These are phyloP conservation scores for Amphiduros pacificus DNA, from an alignment of 2,888 invertebrate species.

Conservation along the genomic window DNA sequence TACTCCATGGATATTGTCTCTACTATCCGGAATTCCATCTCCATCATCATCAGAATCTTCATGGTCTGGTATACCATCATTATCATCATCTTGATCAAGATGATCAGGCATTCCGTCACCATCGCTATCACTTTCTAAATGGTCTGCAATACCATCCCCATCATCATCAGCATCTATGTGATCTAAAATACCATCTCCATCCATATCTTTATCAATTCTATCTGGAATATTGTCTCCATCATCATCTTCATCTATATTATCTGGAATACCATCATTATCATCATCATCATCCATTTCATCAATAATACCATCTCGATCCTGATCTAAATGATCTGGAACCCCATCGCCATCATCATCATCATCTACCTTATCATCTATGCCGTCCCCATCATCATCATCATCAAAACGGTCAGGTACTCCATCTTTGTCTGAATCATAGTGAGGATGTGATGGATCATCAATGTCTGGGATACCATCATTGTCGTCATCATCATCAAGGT, in stretches of 20 bases:
- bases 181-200: background rate
- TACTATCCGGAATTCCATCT: constrained; percentile 22
- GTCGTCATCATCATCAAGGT: constrained; percentile 10
- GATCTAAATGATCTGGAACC: constrained; percentile 32
- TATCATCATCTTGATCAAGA: background rate
- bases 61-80: background rate
- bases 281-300: background rate
- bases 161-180: background rate
- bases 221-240: background rate
- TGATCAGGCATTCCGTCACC: background rate
- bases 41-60: constrained; percentile 2
- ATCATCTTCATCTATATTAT: background rate
- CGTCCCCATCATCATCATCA: constrained; percentile 47
- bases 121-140: background rate
- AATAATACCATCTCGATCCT: background rate
- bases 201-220: constrained; percentile 1
- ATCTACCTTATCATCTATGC: constrained; percentile 45
- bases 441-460: constrained; percentile 38
- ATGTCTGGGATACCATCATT: constrained; percentile 48
- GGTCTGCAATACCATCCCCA: background rate
- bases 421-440: background rate
- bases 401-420: background rate
- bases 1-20: no score
- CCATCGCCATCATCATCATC: constrained; percentile 44
- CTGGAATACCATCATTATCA: background rate